Evolutionary conservation across 2,113 vertebrate genomes (phyloP), one percentile per base, ranked within the genome.

Genomic region (Nothobranchius kuhntae): DNA sequence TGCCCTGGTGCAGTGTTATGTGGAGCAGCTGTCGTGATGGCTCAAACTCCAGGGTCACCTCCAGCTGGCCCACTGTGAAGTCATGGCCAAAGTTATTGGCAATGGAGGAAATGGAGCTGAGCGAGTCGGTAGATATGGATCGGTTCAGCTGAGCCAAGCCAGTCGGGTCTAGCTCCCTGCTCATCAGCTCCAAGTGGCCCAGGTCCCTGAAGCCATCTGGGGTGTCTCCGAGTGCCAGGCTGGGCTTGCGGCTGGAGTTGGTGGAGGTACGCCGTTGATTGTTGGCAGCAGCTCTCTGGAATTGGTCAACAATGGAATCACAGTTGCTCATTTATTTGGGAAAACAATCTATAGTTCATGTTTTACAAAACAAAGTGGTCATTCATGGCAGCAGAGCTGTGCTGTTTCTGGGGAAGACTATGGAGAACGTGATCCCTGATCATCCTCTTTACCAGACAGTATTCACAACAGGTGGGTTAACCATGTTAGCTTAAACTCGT

Each of bases 61-160:
- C 98, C 86, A 98, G 91, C 92, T 98, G 97, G 54, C 98, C 98
- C 53, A 98, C 94, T 0, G 94, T 96, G 91, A 95, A 95, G 75
- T 98, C 96, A 45, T 98, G 95, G 76, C 98, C 98, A 0, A 99
- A 99, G 79, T 95, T 98, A 87, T 98, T 96, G 70, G 95, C 96
- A 55, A 99, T 93, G 26, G 98, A 99, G 45, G 98, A 99, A 89
- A 99, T 88, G 71, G 96, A 99, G 89, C 94, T 96, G 77, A 99
- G 94, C 0, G 98, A 99, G 85, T 99, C 98, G 0, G 95, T 95
- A 0, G 96, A 99, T 71, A 96, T 69, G 38, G 97, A 99, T 21
- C 94, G 95, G 74, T 92, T 94, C 70, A 99, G 71, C 35, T 92
- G 89, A 40, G 69, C 81, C n/a, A 71, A 2, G 60, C 81, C 78